Base-by-base conservation (phyloP, 1,140 invertebrate genomes). In the Apis cerana region DNA sequence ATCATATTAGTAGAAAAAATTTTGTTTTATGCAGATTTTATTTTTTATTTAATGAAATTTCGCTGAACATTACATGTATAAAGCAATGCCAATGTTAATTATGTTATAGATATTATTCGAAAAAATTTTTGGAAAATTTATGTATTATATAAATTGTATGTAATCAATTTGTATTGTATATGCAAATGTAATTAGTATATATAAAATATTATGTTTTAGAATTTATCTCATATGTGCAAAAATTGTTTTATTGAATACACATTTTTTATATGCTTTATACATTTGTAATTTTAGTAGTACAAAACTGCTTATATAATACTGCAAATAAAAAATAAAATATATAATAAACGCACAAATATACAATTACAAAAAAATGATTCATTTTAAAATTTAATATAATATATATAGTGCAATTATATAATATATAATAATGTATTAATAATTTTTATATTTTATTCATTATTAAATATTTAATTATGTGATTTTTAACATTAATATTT, bases 201-300 rank as follows among this genome's bases (percentile, higher is more conserved):
- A 82, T 77, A 69, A 67, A 75, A 81, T 68, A 43, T 81, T 75
- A 74, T 23, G 23, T 59, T 71, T 72, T 33, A 17, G 11, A 54
- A 80, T 64, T 72, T 68, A 33, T 75, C 50, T 68, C 19, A 27
- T n/a, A 59, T 27, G 13, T 8, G n/a, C 4, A 5, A 58, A 52
- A 33, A 48, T 61, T 82, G 19, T 70, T 70, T 76, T 54, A 77
- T 54, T 75, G 54, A 75, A 61, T 59, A 27, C 33, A 48, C 27
- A 67, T 72, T 65, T 56, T 62, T 23, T 70, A 62, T 62, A 48
- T 62, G 61, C 61, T 80, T 72, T 72, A 81, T 48, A 69, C 15
- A 61, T 13, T n/a, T 76, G 80, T 48, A 82, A 78, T 56, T 82
- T 82, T 82, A 19, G 65, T 82, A 82, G 75, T 82, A 82, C 80